These are phyloP conservation scores for Knipowitschia caucasica DNA, from an alignment of 2,797 vertebrate species.

Conservation along the genomic window DNA sequence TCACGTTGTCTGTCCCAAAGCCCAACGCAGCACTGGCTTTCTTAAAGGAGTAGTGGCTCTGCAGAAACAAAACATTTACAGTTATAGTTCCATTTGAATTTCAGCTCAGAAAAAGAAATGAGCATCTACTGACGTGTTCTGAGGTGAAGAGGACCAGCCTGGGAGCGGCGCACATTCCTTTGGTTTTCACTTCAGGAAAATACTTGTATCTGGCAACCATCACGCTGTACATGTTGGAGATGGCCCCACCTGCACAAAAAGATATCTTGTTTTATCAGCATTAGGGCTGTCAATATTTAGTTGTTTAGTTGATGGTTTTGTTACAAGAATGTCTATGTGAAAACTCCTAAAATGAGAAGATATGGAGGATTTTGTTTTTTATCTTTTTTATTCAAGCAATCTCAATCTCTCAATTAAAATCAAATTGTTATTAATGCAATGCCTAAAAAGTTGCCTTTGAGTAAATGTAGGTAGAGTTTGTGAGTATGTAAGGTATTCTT, in stretches of 20 bases:
- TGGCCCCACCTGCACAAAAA: constrained; percentile 84
- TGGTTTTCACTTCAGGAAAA: constrained; percentile 97
- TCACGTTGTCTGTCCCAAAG: constrained; percentile 93
- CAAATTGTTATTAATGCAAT: too few relatives aligned
- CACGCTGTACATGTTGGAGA: constrained; percentile 99
- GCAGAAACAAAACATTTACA: constrained; percentile 53
- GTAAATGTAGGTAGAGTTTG: too few relatives aligned
- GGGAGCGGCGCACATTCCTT: constrained; percentile 95
- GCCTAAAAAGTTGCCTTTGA: too few relatives aligned
- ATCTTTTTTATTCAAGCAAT: too few relatives aligned
- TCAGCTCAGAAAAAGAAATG: background rate
- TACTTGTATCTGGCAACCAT: constrained; percentile 98
- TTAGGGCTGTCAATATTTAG: too few relatives aligned
- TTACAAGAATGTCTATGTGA: too few relatives aligned
- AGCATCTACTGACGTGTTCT: constrained; percentile 79
- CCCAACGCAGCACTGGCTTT: constrained; percentile 95
- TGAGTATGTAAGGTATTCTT: too few relatives aligned
- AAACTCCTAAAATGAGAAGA: too few relatives aligned
- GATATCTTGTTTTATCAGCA: too few relatives aligned
- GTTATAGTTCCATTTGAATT: background rate
- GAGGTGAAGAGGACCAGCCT: constrained; percentile 96
- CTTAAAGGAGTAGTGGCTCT: constrained; percentile 99
- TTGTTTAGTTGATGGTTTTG: too few relatives aligned
- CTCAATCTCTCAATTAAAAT: too few relatives aligned
- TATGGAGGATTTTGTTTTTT: too few relatives aligned